Conservation (phyloP, 2,888 invertebrate species). For the Agriotes lineatus region DNA sequence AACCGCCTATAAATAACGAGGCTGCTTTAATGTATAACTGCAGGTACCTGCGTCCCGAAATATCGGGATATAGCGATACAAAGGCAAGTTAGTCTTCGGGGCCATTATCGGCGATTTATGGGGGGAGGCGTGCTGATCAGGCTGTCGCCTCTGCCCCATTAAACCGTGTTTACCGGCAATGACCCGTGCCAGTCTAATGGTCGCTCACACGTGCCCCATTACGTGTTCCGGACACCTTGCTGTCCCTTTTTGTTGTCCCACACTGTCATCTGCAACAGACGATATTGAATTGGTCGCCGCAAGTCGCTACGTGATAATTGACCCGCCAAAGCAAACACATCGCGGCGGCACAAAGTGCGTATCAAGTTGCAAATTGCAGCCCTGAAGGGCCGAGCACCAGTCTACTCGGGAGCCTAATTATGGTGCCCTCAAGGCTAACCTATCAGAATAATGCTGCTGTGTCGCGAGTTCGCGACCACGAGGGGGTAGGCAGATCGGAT, state of each 20-base stretch:
- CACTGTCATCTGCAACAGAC: constrained; percentile 32
- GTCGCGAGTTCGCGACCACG: too few species aligned
- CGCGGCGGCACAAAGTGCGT: background rate
- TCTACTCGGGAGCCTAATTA: too few species aligned
- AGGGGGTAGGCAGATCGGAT: too few species aligned
- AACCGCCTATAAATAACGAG: constrained; percentile 33
- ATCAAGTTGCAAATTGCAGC: background rate
- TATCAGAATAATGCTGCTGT: too few species aligned
- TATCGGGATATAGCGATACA: constrained; percentile 34
- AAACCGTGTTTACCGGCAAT: constrained; percentile 54
- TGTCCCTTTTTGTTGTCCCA: constrained; percentile 26
- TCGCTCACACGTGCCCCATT: constrained; percentile 49
- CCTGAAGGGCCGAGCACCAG: too few species aligned
- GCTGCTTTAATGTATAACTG: constrained; percentile 28
- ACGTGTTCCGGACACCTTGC: constrained; percentile 37
- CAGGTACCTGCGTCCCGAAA: constrained; percentile 22
- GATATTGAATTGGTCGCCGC: constrained; percentile 27
- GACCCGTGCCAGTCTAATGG: constrained; percentile 53
- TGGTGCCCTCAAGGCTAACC: too few species aligned
- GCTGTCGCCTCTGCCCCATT: constrained; percentile 55
- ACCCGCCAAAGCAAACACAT: constrained; percentile 8
- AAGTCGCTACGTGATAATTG: constrained; percentile 13
- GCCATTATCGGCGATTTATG: constrained; percentile 53
- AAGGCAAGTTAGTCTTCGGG: constrained; percentile 38
- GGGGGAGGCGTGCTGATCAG: constrained; percentile 48